These are phyloP conservation scores for Bubo bubo DNA, from an alignment of 2,113 vertebrate species.

Conservation along the genomic window DNA sequence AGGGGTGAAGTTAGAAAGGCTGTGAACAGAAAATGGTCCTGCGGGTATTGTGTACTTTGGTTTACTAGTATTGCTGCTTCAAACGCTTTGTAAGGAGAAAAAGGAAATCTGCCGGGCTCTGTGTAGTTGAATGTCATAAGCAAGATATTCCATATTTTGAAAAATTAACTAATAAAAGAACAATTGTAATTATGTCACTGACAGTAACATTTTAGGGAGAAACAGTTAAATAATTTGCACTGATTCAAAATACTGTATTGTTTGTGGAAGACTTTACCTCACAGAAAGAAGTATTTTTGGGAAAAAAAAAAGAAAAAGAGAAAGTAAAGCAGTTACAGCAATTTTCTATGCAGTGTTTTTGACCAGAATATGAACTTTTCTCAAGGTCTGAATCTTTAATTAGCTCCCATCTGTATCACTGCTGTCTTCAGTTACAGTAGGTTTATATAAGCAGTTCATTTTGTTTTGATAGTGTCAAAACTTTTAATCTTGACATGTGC, in stretches of 20 bases:
- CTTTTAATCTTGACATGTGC: background rate
- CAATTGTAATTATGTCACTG: background rate
- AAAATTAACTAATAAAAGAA: background rate
- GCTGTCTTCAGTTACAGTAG: background rate
- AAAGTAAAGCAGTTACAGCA: background rate
- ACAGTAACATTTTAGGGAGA: background rate
- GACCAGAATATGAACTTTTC: background rate
- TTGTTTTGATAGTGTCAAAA: background rate
- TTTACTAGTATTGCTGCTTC: background rate
- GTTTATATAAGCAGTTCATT: background rate
- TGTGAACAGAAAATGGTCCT: conserved; percentile 17
- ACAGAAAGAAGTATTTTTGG: background rate
- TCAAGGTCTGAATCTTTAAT: background rate
- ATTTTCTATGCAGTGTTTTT: background rate
- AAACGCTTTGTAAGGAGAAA: conserved; percentile 1
- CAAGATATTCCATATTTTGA: background rate
- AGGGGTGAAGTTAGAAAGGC: background rate
- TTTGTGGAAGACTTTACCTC: background rate
- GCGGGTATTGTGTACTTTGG: background rate
- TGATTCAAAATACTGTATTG: background rate
- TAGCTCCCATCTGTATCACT: background rate
- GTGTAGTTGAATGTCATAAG: background rate
- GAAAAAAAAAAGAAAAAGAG: rapidly evolving
- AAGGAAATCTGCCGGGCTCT: background rate
- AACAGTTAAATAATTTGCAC: background rate